Base-by-base conservation (phyloP, 2,113 vertebrate genomes). In the human region DNA sequence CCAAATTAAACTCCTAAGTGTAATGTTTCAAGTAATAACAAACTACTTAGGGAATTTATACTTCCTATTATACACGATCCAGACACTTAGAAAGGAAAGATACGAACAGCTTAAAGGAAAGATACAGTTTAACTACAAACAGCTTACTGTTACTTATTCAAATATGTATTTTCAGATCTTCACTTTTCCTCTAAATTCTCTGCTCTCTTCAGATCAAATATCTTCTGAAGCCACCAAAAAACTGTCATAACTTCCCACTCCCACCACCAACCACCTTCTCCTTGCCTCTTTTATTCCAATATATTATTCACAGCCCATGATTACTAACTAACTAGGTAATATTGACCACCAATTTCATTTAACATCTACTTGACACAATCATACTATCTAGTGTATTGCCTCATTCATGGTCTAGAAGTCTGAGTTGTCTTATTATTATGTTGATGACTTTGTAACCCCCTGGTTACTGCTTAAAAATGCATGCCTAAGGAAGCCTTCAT, bases 1-100 rank as follows among this genome's bases (percentile, higher is more conserved):
- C 38, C 7, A 79, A 92, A 59, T 89, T 8, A 48, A 84, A 73
- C 38, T 80, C 16, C 35, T 90, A 73, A 25, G 27, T 89, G 32
- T 59, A 48, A 80, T 32, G 48, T 30, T n/a, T 89, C 73, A 80
- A 40, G 57, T 11, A 83, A 59, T 43, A 64, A 43, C 43, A 78
- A 94, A 57, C 27, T 75, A 68, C 25, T 82, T 52, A 91, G 12
- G 23, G 35, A 96, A 92, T 79, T 57, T 45, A 88, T 97, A 45
- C 22, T 93, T 13, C 75, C 79, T 57, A 8, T 68, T 86, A 90
- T 18, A 66, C 17, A 78, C 0, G 27, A 68, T 85, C n/a, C n/a
- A 85, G 76, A 92, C 12, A 13, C 32, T 83, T 52, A 79, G 12
- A 93, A 81, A 80, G 38, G 43, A 96, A 97, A 97, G 55, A 79